Conservation (phyloP, 2,888 invertebrate species). For the Acleris emargana region DNA sequence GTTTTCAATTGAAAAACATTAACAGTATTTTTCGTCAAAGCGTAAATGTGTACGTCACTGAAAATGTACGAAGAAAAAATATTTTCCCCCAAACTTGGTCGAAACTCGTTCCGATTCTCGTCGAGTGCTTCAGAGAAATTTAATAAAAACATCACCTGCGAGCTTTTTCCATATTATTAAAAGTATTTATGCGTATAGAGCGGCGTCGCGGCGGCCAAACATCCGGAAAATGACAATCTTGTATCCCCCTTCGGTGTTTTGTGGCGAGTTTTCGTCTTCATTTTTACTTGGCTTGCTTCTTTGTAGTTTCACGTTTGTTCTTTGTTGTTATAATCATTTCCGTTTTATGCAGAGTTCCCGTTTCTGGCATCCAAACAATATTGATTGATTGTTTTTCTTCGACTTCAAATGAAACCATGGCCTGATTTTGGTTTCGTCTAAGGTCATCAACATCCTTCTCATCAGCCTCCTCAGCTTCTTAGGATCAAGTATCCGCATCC, state of each 20-base stretch:
- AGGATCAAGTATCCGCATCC: neutral
- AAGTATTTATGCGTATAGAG: constrained; percentile 27
- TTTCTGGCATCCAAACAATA: neutral
- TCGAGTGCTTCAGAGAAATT: constrained; percentile 59
- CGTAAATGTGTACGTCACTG: constrained; percentile 26
- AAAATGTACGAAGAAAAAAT: constrained; percentile 22
- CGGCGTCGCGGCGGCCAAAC: constrained; percentile 14
- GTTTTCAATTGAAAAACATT: neutral
- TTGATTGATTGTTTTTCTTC: no score
- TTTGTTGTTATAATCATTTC: constrained; percentile 1
- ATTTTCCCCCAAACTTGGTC: constrained; percentile 43
- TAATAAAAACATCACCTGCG: constrained; percentile 75
- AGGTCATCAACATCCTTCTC: no score
- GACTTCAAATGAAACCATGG: no score
- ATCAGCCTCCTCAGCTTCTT: neutral
- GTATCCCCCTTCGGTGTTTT: constrained; percentile 13
- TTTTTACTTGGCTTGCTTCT: constrained; percentile 15
- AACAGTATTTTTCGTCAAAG: constrained; percentile 13
- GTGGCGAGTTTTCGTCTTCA: constrained; percentile 10
- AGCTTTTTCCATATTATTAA: constrained; percentile 43
- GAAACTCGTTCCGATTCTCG: constrained; percentile 64
- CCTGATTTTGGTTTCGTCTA: no score
- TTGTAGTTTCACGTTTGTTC: constrained; percentile 17
- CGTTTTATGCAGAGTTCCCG: constrained; percentile 1
- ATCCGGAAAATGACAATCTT: constrained; percentile 28